Evolutionary conservation across 1,140 invertebrate genomes (phyloP).

Genomic region (Zaprionus davidi): DNA sequence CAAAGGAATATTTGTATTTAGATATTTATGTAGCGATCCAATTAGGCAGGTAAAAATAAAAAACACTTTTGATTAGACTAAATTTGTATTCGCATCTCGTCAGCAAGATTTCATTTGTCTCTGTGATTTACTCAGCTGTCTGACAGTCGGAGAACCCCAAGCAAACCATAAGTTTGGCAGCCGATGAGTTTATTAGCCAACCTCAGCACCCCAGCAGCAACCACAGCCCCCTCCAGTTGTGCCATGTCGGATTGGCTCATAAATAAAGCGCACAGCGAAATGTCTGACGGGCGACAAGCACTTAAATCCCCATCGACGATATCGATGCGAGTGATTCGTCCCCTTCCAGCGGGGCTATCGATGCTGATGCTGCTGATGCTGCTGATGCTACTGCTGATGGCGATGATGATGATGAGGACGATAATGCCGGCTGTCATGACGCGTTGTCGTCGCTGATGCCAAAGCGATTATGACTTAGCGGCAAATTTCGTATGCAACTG

Average conservation of each 20-base stretch:
- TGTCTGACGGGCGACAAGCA: constrained; percentile 32
- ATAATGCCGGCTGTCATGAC: constrained; percentile 29
- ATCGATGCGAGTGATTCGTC: constrained; percentile 23
- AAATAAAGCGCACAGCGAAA: constrained; percentile 50
- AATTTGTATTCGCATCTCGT: neutral
- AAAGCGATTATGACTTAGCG: constrained; percentile 45
- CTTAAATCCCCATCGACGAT: constrained; percentile 49
- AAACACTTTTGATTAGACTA: neutral
- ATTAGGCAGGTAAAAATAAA: constrained; percentile 1
- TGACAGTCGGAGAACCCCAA: neutral
- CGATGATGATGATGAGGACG: constrained; percentile 24
- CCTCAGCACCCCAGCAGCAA: neutral
- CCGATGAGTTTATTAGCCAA: constrained; percentile 75
- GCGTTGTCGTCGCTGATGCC: constrained; percentile 19
- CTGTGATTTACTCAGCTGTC: neutral
- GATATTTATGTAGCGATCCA: constrained; percentile 12
- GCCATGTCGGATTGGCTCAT: constrained; percentile 40
- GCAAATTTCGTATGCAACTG: constrained; percentile 68
- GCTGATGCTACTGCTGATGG: constrained; percentile 15
- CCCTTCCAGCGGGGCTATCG: constrained; percentile 43
- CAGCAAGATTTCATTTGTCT: neutral
- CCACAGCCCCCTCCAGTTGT: neutral
- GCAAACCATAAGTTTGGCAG: constrained; percentile 49
- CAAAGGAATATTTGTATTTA: neutral
- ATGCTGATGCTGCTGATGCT: constrained; percentile 42